Base-by-base conservation (phyloP, 2,113 vertebrate species). In the Turnix velox region DNA sequence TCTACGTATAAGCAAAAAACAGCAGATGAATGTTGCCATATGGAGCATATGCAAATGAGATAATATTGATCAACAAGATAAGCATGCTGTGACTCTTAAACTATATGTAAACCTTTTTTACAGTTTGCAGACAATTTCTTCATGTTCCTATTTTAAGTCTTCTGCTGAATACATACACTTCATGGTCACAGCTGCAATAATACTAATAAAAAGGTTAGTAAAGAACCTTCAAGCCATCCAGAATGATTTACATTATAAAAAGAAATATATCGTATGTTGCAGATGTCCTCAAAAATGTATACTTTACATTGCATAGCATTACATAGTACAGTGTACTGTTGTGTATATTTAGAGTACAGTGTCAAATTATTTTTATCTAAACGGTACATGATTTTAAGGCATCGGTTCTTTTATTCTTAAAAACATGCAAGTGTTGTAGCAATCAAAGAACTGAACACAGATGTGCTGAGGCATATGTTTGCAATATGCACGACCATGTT, bases 1-100 rank as follows among this genome's bases (percentile, higher is more conserved):
- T 93, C 93, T 66, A 87, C 90, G 55, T 92, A 71, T 84, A 86
- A 95, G 94, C 71, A 84, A 88, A 94, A 93, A 72, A 74, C 87
- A 94, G 59, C 88, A 95, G 95, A 90, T 93, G 93, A 95, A 94
- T 88, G 76, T 73, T 94, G 93, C 94, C 95, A 96, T 94, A 96
- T 95, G 95, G 94, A 93, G 80, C 84, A 30, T 84, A 95, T 95
- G 94, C 88, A 96, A 96, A 94, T 96, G 91, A 92, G 88, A 77
- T 94, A 90, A 92, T 95, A 95, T 94, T 96, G 94, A 93, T 94
- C 93, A 95, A 94, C 93, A 94, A 71, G 88, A 84, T 96, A 94
- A 95, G 80, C 87, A 95, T 85, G 87, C 92, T 95, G 78, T 91
- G 93, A 95, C 81, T 92, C 74, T 94, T 91, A 93, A 95, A 91